phyloP scores from a whole-genome alignment of 2,797 vertebrate species.

The Cercopithecus neglectus region DNA sequence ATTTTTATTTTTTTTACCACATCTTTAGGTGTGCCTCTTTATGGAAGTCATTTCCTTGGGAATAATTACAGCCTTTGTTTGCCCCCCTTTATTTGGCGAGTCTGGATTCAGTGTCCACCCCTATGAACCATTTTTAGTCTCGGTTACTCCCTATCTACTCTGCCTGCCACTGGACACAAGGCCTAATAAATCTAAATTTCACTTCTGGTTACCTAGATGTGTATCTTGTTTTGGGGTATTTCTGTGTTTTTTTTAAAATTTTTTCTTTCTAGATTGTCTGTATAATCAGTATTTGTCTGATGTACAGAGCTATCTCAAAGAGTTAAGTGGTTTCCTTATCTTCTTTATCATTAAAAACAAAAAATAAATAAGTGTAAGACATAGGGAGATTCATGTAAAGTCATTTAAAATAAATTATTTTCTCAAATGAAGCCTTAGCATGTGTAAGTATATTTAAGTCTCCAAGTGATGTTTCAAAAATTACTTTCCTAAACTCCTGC shows the following conservation, averaged over 20 bases:
- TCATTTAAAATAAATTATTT: constrained; percentile 2
- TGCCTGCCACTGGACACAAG: not conserved
- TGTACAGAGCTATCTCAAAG: not conserved
- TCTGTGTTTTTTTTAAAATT: not conserved
- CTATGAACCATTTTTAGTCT: not conserved
- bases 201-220: not conserved
- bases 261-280: not conserved
- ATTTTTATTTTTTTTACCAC: not conserved
- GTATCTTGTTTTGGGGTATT: not conserved
- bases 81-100: not conserved
- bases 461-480: constrained; percentile 57
- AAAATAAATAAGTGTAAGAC: not conserved
- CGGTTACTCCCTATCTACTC: not conserved
- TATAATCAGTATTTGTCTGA: not conserved
- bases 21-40: not conserved
- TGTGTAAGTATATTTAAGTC: not conserved
- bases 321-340: not conserved
- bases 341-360: constrained; percentile 38
- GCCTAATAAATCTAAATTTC: not conserved
- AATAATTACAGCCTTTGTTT: not conserved
- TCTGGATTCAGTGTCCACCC: not conserved
- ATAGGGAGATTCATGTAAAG: not conserved
- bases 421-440: not conserved
- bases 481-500: not conserved
- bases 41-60: not conserved